Conservation (phyloP, 2,113 vertebrate species). For the Forbesichthys papilliferus region DNA sequence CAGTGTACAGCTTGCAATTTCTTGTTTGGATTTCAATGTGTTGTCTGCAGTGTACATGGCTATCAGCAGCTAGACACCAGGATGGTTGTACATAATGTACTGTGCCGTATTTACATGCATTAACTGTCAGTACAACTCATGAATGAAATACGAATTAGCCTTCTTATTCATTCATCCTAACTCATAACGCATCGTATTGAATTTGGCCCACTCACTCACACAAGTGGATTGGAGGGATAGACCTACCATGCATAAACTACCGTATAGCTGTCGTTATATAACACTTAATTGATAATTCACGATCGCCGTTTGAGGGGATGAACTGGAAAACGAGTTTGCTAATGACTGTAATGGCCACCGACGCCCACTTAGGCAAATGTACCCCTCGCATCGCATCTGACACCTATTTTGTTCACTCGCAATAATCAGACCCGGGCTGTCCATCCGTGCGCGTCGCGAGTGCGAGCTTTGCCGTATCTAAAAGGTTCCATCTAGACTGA, state of each 20-base stretch:
- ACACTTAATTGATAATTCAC: background rate
- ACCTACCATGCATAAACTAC: background rate
- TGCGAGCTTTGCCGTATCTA: slow-evolving; percentile 60
- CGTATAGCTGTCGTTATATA: no score
- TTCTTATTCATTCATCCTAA: no score
- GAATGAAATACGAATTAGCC: no score
- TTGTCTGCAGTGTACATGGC: background rate
- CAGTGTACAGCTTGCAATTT: slow-evolving; percentile 45
- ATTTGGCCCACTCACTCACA: background rate
- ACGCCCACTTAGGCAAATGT: background rate
- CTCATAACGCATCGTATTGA: no score
- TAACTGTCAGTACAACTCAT: no score
- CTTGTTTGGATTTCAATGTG: background rate
- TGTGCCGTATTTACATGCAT: no score
- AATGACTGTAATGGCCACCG: slow-evolving; percentile 7
- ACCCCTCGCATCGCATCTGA: background rate
- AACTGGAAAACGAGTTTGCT: slow-evolving; percentile 2
- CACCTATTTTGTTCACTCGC: slow-evolving; percentile 11
- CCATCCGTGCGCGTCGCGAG: slow-evolving; percentile 52
- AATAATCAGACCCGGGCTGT: background rate
- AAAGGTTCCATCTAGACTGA: slow-evolving; percentile 69
- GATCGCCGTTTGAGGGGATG: background rate
- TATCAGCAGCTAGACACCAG: background rate
- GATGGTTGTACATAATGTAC: background rate
- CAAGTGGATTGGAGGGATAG: background rate